These are phyloP conservation scores for Rhincodon typus DNA, from an alignment of 2,797 vertebrate genomes.

Conservation along the genomic window DNA sequence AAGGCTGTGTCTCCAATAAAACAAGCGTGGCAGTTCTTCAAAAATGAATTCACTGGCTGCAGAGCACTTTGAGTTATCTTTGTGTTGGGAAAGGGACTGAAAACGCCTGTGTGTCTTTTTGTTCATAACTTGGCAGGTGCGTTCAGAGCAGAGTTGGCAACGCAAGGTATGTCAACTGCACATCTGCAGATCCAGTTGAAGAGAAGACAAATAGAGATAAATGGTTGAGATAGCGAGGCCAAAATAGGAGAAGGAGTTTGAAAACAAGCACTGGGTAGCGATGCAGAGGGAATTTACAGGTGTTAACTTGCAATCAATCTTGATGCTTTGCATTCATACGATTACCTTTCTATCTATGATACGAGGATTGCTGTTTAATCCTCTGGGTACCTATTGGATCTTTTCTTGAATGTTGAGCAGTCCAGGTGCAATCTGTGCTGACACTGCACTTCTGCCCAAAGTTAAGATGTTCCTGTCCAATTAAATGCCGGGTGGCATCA, in stretches of 20 bases:
- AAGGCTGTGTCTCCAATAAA: background rate
- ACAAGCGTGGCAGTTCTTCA: background rate
- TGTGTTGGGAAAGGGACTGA: background rate
- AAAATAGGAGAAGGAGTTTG: background rate
- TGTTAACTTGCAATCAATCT: conserved; percentile 30
- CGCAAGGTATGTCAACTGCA: background rate
- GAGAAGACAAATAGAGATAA: background rate
- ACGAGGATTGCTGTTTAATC: background rate
- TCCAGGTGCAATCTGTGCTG: background rate
- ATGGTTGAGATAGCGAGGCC: background rate
- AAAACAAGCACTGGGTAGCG: background rate
- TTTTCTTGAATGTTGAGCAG: background rate
- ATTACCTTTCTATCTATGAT: background rate
- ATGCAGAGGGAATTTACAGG: background rate
- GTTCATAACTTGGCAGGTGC: no score
- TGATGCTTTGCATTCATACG: background rate
- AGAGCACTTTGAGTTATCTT: background rate
- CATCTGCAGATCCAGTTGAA: background rate
- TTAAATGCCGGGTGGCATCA: background rate
- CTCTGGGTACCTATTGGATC: background rate
- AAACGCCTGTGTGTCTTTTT: background rate
- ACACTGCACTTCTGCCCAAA: background rate
- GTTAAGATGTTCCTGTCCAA: background rate
- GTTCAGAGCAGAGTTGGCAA: background rate
- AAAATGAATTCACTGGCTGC: background rate